phyloP scores from a whole-genome alignment of 2,888 invertebrate species.

The Agriotes lineatus region DNA sequence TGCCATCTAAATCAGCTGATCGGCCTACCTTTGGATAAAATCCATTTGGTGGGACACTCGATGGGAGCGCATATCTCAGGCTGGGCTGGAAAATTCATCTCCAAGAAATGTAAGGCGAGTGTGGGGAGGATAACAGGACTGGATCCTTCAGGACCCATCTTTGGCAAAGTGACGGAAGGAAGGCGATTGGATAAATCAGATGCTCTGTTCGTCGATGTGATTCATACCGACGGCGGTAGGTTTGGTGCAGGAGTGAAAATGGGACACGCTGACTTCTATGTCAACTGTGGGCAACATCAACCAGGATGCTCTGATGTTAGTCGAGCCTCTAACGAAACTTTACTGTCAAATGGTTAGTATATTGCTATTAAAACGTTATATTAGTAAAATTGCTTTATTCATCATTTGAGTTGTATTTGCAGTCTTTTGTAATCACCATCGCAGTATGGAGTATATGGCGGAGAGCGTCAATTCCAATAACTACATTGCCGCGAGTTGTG shows the following conservation, averaged over 20 bases:
- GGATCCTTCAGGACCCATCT: conserved; percentile 10
- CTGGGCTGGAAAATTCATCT: not conserved
- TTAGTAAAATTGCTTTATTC: no score
- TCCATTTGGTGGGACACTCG: conserved; percentile 28
- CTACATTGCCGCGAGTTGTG: not conserved
- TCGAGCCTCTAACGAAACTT: not conserved
- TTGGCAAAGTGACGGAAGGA: not conserved
- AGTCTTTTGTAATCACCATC: conserved; percentile 17
- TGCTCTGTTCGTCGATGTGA: conserved; percentile 13
- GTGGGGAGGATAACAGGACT: conserved; percentile 24
- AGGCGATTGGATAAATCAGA: conserved; percentile 1
- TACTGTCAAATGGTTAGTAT: conserved; percentile 6
- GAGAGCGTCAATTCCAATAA: conserved; percentile 6
- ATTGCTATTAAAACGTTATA: no score
- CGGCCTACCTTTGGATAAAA: not conserved
- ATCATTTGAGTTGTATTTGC: no score
- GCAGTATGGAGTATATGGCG: conserved; percentile 13
- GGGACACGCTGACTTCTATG: no score
- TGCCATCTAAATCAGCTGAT: not conserved
- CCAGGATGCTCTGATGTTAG: not conserved
- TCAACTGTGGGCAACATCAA: not conserved
- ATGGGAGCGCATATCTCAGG: conserved; percentile 27
- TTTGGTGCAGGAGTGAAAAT: not conserved
- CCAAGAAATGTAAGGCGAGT: not conserved
- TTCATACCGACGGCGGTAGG: not conserved